Evolutionary conservation across 2,113 vertebrate genomes (phyloP), one percentile per base, ranked within the genome.

Genomic region (Bubo blakistoni): DNA sequence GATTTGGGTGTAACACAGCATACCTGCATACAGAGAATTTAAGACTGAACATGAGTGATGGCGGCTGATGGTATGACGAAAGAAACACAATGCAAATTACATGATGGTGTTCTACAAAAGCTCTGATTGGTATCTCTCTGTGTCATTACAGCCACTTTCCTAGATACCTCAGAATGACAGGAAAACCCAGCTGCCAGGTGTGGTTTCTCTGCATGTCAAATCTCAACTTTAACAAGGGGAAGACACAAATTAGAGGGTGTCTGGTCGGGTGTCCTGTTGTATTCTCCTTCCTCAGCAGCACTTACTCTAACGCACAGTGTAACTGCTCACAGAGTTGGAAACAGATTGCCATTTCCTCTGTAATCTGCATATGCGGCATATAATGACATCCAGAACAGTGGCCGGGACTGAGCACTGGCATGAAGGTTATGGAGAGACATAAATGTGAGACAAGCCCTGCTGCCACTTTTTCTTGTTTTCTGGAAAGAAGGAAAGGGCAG

Each of bases 371-470:
- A 17, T 24, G 16, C 0, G 2, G 73, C 49, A 20, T 17, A 49
- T 17, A 74, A 78, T 29, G 38, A 81, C 32, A 77, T 29, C 44
- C 34, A 22, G 51, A 62, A n/a, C 24, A 52, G n/a, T 7, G 14
- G 4, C 58, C 6, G 2, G 30, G 36, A 49, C 42, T 47, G 52
- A 90, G n/a, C 51, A 63, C 26, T 46, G 13, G 16, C 0, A 0
- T 66, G 61, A 86, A 67, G 47, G 15, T 46, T 70, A 61, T 1
- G 10, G 49, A 81, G 9, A 66, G 63, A 70, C 29, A 89, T 15
- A 76, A 89, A 88, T 0, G 1, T 2, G 4, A 87, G 55, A 81
- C 24, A 61, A 94, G 38, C 36, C n/a, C 44, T 81, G 42, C 30
- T 83, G 38, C 1, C 6, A 63, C 57, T 55, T 72, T 4, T 21